Conservation (phyloP, 2,888 invertebrate species). For the Macrostomum cliftonense region DNA sequence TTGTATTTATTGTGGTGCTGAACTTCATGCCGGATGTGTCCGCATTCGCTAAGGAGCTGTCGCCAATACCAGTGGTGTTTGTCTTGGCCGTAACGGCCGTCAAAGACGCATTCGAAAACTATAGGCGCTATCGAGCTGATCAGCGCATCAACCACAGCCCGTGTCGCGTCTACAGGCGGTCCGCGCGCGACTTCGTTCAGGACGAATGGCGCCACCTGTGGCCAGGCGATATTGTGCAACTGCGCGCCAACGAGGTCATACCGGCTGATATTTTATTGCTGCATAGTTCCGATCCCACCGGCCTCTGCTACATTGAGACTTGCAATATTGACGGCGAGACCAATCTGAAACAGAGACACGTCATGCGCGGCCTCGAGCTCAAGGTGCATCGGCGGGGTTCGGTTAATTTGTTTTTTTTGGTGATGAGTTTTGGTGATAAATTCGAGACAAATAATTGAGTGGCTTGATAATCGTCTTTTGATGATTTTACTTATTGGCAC, state of each 20-base stretch:
- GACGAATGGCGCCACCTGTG: slow-evolving; percentile 57
- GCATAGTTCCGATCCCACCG: slow-evolving; percentile 65
- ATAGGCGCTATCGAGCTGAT: slow-evolving; percentile 68
- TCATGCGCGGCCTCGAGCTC: neutral
- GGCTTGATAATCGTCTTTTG: too few relatives aligned
- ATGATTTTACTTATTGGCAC: too few relatives aligned
- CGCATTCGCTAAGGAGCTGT: slow-evolving; percentile 92
- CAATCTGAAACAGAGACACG: slow-evolving; percentile 74
- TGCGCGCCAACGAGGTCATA: slow-evolving; percentile 53
- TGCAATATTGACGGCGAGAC: slow-evolving; percentile 85
- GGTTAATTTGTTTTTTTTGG: too few relatives aligned
- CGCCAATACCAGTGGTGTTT: slow-evolving; percentile 83
- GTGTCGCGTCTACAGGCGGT: slow-evolving; percentile 55
- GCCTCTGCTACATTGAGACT: slow-evolving; percentile 79
- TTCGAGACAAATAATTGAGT: too few relatives aligned
- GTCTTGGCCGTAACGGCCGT: slow-evolving; percentile 86
- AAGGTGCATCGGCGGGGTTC: too few relatives aligned
- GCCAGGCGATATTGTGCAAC: slow-evolving; percentile 82
- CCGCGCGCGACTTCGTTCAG: slow-evolving; percentile 29
- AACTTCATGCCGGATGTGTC: slow-evolving; percentile 99
- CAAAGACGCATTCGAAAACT: slow-evolving; percentile 87
- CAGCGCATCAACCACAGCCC: slow-evolving; percentile 77
- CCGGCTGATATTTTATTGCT: slow-evolving; percentile 70
- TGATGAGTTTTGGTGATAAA: too few relatives aligned
- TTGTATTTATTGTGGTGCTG: slow-evolving; percentile 84